phyloP scores from a whole-genome alignment of 1,140 invertebrate genomes.

The Polyergus mexicanus region DNA sequence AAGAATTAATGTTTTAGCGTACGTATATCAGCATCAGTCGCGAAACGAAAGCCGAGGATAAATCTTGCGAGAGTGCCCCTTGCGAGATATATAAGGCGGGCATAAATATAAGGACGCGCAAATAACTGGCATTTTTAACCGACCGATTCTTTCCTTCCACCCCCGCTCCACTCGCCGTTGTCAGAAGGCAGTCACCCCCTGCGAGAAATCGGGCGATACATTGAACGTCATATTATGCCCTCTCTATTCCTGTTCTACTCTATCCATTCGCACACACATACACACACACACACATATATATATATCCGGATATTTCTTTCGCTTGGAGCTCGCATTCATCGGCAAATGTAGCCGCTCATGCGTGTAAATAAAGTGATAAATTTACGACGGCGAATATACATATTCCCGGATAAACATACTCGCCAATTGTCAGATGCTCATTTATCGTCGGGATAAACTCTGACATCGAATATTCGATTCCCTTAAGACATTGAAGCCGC shows the following conservation, averaged over 20 bases:
- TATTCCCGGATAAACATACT: conserved; percentile 65
- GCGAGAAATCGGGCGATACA: conserved; percentile 30
- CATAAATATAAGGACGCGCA: conserved; percentile 50
- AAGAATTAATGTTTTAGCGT: conserved; percentile 7
- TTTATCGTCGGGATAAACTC: conserved; percentile 29
- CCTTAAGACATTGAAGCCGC: neutral
- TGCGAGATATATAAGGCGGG: conserved; percentile 20
- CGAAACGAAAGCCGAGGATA: conserved; percentile 27
- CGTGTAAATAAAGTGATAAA: conserved; percentile 70
- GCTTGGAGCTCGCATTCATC: conserved; percentile 28
- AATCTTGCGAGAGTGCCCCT: neutral
- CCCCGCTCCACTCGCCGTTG: too few relatives aligned
- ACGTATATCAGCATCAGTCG: neutral
- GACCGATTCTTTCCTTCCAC: neutral
- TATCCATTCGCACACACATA: neutral
- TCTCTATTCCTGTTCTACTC: neutral
- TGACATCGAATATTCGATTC: neutral
- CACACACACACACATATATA: too few relatives aligned
- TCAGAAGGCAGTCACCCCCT: neutral
- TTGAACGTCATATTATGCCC: neutral
- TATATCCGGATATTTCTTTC: conserved; percentile 52
- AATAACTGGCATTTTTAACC: conserved; percentile 50
- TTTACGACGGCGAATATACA: conserved; percentile 67
- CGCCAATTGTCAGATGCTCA: conserved; percentile 41
- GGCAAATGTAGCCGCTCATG: conserved; percentile 46